Base-by-base conservation (phyloP, 2,113 vertebrate genomes). In the Riparia riparia region DNA sequence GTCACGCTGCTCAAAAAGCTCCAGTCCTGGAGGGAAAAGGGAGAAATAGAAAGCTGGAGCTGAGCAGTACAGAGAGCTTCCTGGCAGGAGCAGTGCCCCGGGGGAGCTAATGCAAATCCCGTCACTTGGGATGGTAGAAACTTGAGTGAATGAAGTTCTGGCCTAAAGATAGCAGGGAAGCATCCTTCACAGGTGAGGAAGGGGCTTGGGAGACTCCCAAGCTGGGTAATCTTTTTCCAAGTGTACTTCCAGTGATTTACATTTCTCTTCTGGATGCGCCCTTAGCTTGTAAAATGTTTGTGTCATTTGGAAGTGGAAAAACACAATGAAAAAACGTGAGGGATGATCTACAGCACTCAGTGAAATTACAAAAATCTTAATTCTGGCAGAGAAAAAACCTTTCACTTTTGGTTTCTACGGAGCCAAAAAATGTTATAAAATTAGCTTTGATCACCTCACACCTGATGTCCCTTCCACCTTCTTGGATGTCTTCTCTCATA, bases 361-460 rank as follows among this genome's bases (percentile, higher is more conserved):
- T 61, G 72, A 90, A 92, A 91, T 89, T 44, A 69, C 95, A 71
- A 66, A 92, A 91, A 82, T 85, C 82, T 63, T 90, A 51, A 85
- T 91, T 94, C 87, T 91, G 81, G 64, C 68, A 81, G 93, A 72
- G 34, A 9, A 60, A 53, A 68, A 7, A 0, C 1, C 13, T 6
- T 17, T 84, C 12, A 17, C 9, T 32, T 72, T 82, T 50, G n/a
- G 17, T 78, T 89, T 84, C 34, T 51, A 18, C 26, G 51, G 32
- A 82, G 47, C 7, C 26, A 51, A 80, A 47, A 47, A 54, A 16
- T 2, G 10, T 28, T 7, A 21, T 44, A 26, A 82, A 82, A 64
- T 34, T 22, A 74, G 7, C 2, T 85, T 80, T 80, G 42, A 51
- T 28, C 56, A 44, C 39, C 50, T 85, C 4, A 3, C 17, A 34